Base-by-base conservation (phyloP, 2,113 vertebrate genomes). In the Erinaceus europaeus region DNA sequence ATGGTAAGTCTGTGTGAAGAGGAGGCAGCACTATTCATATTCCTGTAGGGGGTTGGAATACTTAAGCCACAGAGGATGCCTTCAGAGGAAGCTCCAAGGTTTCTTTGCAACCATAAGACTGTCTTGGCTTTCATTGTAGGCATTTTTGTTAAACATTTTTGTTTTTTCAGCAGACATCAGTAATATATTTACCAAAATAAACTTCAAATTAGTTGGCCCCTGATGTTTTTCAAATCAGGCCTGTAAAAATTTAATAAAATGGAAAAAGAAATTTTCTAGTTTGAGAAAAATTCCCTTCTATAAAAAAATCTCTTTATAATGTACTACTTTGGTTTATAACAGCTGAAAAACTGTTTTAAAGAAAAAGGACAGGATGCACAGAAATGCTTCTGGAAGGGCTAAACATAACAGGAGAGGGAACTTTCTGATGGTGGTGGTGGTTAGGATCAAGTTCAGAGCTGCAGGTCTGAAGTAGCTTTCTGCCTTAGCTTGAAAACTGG, bases 81-180 rank as follows among this genome's bases (percentile, higher is more conserved):
- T n/a, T 78, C 46, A 53, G 75, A 65, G 61, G 42, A 29, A 72
- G 15, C 13, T 50, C 62, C 44, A 67, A 57, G 59, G 15, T 44
- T 62, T 44, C 50, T 71, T 57, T 78, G 64, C 4, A 62, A 62
- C 52, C 67, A 53, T 12, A 29, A 78, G 67, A 79, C 23, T 38
- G 18, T 40, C 73, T 57, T 72, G 34, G 29, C n/a, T 82, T 12
- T 25, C 50, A 34, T 18, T 2, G 25, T 48, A 14, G 69, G n/a
- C 74, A 75, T 72, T 74, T 71, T 44, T 68, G n/a, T 81, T 46
- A 85, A 78, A 25, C 50, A 75, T 42, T 73, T 79, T 55, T 44
- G 48, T 36, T n/a, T 82, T 69, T 67, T 67, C 34, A n/a, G 29
- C 48, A 88, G 44, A 36, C 55, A 71, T 29, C 42, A 62, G 20